phyloP scores from a whole-genome alignment of 2,888 invertebrate genomes.

The Sturmia bella region DNA sequence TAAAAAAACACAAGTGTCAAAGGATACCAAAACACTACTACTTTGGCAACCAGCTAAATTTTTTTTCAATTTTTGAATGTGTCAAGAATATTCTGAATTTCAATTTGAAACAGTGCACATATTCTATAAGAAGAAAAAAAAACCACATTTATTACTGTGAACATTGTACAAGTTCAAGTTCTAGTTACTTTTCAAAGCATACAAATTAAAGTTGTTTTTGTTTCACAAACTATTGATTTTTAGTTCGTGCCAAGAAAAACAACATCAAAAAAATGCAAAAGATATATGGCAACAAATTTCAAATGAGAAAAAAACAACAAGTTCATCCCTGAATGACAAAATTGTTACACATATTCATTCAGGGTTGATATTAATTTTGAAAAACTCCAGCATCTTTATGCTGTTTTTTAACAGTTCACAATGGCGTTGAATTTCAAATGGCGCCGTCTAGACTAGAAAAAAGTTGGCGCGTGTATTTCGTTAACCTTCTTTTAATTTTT shows the following conservation, averaged over 20 bases:
- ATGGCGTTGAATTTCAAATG: conserved; percentile 59
- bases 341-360: conserved; percentile 5
- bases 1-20: too few species aligned
- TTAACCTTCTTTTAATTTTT: conserved; percentile 58
- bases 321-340: conserved; percentile 15
- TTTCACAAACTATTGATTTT: conserved; percentile 43
- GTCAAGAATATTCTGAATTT: too few species aligned
- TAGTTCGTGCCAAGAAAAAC: conserved; percentile 30
- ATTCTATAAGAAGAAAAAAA: too few species aligned
- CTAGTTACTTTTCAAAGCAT: not conserved
- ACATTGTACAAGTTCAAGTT: conserved; percentile 49
- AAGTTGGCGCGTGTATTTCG: conserved; percentile 63
- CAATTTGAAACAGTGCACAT: too few species aligned
- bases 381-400: conserved; percentile 11
- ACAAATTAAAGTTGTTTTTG: conserved; percentile 13
- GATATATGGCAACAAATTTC: conserved; percentile 11
- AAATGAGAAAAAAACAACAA: conserved; percentile 1
- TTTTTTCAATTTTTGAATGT: too few species aligned
- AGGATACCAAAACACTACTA: too few species aligned
- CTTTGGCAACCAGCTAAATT: too few species aligned
- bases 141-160: too few species aligned
- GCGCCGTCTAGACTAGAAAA: conserved; percentile 66
- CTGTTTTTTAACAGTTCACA: conserved; percentile 7
- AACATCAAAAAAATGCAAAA: conserved; percentile 1
- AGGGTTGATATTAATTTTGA: not conserved